Evolutionary conservation across 2,888 invertebrate species (phyloP), one percentile per base, ranked within the genome.

Genomic region (Agrenia bidenticulata): DNA sequence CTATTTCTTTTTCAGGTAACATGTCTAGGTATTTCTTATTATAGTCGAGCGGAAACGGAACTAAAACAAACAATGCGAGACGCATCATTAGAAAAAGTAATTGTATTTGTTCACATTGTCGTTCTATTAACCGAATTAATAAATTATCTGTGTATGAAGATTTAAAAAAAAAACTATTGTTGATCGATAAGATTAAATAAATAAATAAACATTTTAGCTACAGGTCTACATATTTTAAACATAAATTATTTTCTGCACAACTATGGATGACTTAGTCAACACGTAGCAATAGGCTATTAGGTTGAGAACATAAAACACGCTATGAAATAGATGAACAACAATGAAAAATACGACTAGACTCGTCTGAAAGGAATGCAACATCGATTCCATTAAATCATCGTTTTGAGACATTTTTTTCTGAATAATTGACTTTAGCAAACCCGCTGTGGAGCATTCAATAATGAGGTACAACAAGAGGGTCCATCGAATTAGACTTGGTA

Each of bases 301-400:
- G 55, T 67, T 63, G 41, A 70, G 65, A 53, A 63, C 53, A 53
- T 70, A 70, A 54, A 67, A 63, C 57, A 67, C 61, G 37, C 65
- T 67, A 56, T 65, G 67, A 55, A 70, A 53, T 57, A 70, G 61
- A 27, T 70, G 65, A 17, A 70, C 61, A 61, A 60, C 53, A 13
- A 70, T 53, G 53, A 70, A 70, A 67, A 70, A 70, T 23, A 67
- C 67, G n/a, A 66, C 65, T 61, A 70, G 63, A 59, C 65, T 70
- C 45, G 61, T 65, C n/a, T 67, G 65, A 26, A 70, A 49, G 19
- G 54, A n/a, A 59, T 24, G 19, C 7, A 59, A 63, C 57, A 64
- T 59, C 2, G 42, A 49, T 23, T 68, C 68, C 59, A 68, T 53
- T 15, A 65, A 55, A 27, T 65, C 65, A 21, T 62, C 60, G 13